Conservation (phyloP, 2,888 invertebrate genomes). For the Azorinus chamasolen region DNA sequence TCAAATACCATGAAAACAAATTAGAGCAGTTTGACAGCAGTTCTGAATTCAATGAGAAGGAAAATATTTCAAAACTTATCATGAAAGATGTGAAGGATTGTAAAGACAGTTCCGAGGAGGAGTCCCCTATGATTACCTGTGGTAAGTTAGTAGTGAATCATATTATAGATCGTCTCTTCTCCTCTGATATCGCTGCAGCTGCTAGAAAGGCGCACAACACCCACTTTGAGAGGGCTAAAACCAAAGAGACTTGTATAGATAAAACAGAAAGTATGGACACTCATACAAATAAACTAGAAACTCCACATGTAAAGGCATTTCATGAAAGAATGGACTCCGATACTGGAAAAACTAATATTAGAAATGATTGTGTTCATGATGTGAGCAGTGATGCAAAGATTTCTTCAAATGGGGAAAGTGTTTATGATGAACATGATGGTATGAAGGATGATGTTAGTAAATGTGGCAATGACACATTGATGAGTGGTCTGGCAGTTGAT, state of each 20-base stretch:
- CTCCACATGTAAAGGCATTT: too few species aligned
- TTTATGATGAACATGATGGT: slow-evolving; percentile 22
- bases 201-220: slow-evolving; percentile 24
- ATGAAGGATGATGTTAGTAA: slow-evolving; percentile 82
- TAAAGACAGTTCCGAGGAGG: slow-evolving; percentile 40
- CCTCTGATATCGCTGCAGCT: slow-evolving; percentile 54
- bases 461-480: too few species aligned
- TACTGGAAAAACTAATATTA: too few species aligned
- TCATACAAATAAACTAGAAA: too few species aligned
- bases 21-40: not conserved
- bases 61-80: slow-evolving; percentile 30
- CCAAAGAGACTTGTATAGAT: too few species aligned
- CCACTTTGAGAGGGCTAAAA: too few species aligned
- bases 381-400: too few species aligned
- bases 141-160: slow-evolving; percentile 77
- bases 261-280: too few species aligned
- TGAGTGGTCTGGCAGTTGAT: too few species aligned
- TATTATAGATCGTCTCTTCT: slow-evolving; percentile 75
- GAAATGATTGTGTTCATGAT: too few species aligned
- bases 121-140: slow-evolving; percentile 72
- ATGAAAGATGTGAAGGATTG: slow-evolving; percentile 10
- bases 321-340: too few species aligned
- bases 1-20: not conserved
- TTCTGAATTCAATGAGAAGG: slow-evolving; percentile 32
- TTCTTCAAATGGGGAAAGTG: not conserved